A percentile compares a stretch with the other conserved stretches of the same genome.
phyloP scores from a whole-genome alignment of 1,140 invertebrate genomes.

The Mactra quadrangularis region DNA sequence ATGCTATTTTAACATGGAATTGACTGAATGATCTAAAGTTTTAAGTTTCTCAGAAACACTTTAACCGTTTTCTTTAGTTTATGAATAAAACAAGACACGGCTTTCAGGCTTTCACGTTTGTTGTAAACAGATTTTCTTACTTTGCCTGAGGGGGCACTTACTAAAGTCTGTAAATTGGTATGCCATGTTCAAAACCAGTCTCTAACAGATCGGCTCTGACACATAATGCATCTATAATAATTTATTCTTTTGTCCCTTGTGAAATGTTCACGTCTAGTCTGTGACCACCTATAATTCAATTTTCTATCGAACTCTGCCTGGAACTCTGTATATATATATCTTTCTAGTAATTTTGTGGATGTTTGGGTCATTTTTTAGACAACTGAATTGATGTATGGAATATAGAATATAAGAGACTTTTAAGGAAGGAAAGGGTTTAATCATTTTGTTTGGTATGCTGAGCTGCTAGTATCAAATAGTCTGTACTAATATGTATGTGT shows the following conservation, averaged over 20 bases:
- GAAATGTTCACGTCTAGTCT: slow-evolving; percentile 20
- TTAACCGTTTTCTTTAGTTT: background rate
- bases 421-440: too few relatives aligned
- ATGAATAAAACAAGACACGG: slow-evolving; percentile 40
- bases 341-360: slow-evolving; percentile 1
- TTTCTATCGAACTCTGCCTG: slow-evolving; percentile 17
- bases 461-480: too few relatives aligned
- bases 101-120: slow-evolving; percentile 34
- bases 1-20: too few relatives aligned
- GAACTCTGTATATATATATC: background rate
- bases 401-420: too few relatives aligned
- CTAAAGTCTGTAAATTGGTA: slow-evolving; percentile 20
- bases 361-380: too few relatives aligned
- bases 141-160: background rate
- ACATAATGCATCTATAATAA: slow-evolving; percentile 17
- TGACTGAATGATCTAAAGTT: too few relatives aligned
- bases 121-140: slow-evolving; percentile 28
- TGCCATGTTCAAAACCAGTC: slow-evolving; percentile 29
- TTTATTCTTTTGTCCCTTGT: background rate
- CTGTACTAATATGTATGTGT: too few relatives aligned
- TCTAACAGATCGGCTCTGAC: background rate
- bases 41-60: too few relatives aligned
- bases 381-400: too few relatives aligned
- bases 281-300: slow-evolving; percentile 6
- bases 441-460: too few relatives aligned